These are phyloP conservation scores for Danionella cerebrum DNA, from an alignment of 2,113 vertebrate species.

Conservation along the genomic window DNA sequence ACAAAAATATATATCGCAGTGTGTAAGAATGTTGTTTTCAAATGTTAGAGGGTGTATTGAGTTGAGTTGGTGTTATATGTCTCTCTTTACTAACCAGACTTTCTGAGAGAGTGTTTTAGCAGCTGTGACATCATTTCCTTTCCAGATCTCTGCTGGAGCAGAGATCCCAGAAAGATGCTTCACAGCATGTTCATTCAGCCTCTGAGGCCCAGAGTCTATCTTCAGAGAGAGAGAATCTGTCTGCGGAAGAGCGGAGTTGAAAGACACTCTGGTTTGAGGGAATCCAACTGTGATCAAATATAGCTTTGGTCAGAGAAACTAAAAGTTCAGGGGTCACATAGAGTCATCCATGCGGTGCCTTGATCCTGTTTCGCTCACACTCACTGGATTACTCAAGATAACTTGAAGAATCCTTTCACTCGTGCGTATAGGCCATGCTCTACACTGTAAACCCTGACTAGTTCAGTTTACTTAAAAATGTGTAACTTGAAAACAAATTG, in stretches of 20 bases:
- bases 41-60: no score
- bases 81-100: no score
- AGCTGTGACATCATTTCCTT: neutral
- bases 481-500: no score
- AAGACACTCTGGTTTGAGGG: neutral
- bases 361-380: neutral
- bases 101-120: no score
- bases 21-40: no score
- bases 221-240: conserved; percentile 34
- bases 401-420: neutral
- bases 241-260: neutral
- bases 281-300: neutral
- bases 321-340: neutral
- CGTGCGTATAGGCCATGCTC: neutral
- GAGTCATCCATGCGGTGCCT: neutral
- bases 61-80: no score
- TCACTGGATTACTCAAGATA: neutral
- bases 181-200: conserved; percentile 23
- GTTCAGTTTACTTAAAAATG: no score
- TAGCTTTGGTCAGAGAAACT: neutral
- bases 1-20: no score
- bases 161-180: neutral
- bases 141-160: conserved; percentile 14
- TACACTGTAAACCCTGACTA: no score
- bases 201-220: conserved; percentile 12